Base-by-base conservation (phyloP, 2,888 invertebrate genomes). In the Synergus gifuensis region DNA sequence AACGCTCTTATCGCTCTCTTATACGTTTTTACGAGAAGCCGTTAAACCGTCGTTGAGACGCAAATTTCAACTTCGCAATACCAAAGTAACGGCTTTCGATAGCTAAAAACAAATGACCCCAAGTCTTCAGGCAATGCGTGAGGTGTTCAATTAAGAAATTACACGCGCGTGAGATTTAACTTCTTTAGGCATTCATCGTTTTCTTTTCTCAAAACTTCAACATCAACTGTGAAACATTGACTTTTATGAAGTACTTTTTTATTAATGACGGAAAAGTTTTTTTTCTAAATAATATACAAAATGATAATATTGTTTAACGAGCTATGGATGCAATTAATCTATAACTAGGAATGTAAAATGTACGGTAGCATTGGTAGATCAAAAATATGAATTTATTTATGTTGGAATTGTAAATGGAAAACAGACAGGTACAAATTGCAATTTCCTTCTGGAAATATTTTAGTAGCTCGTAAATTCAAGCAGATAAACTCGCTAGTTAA, bases 21-120 rank as follows among this genome's bases (percentile, higher is more conserved):
- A 36, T 36, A 64, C 81, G 77, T 83, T 81, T 73, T 83, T 81
- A 83, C 81, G 83, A 83, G 81, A 79, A 46, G 76, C 78, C 80
- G 80, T 83, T 81, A 83, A 83, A 83, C 73, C 73, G 73, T 73
- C 54, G 54, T 73, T 73, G 73, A 66, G 73, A 49, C 73, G 28
- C 58, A 73, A 73, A 73, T 73, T 73, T 73, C 54, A 54, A 54
- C 73, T 54, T 58, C 36, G 54, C 73, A 73, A 58, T 73, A 73
- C 54, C 36, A 58, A 73, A 73, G 54, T 73, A 73, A 73, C 73
- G 73, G 73, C 54, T 49, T 49, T 22, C 46, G 54, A 73, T 73
- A 12, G 22, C 69, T 28, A 28, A 69, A 69, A 69, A 69, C n/a
- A 67, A 44, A 67, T 42, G 42, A 44, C n/a, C 8, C n/a, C 54